phyloP scores from a whole-genome alignment of 2,888 invertebrate species.

The Serripes groenlandicus region DNA sequence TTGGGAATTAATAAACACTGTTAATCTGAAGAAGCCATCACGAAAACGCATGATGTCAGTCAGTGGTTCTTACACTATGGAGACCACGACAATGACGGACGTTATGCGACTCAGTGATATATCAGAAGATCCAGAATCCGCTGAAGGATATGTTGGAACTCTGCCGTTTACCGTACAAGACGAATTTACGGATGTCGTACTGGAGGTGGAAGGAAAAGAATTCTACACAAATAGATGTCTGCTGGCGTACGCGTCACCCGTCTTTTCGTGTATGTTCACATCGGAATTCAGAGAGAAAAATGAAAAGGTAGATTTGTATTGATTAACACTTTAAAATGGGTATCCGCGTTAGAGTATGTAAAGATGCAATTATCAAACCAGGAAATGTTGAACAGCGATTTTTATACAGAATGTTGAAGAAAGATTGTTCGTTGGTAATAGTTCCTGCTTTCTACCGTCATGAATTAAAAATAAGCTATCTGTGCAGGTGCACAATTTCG shows the following conservation, averaged over 20 bases:
- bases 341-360: too few species aligned
- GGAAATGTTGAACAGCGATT: too few species aligned
- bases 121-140: neutral
- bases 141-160: neutral
- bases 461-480: too few species aligned
- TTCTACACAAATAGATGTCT: slow-evolving; percentile 64
- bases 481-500: too few species aligned
- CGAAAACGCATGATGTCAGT: too few species aligned
- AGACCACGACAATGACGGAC: neutral
- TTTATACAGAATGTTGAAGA: too few species aligned
- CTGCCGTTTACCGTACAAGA: slow-evolving; percentile 53
- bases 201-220: slow-evolving; percentile 57
- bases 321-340: too few species aligned
- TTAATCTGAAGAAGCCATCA: neutral
- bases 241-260: slow-evolving; percentile 70
- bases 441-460: too few species aligned
- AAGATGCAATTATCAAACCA: too few species aligned
- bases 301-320: slow-evolving; percentile 41
- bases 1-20: neutral
- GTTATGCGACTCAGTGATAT: neutral
- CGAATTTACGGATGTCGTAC: slow-evolving; percentile 58
- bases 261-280: slow-evolving; percentile 72
- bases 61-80: slow-evolving; percentile 15
- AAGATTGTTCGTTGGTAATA: too few species aligned
- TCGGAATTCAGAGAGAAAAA: slow-evolving; percentile 66